Percentiles rank a stretch among this genome's conserved stretches.
Evolutionary conservation across 1,140 invertebrate species (phyloP).

Genomic region (Nylanderia fulva): DNA sequence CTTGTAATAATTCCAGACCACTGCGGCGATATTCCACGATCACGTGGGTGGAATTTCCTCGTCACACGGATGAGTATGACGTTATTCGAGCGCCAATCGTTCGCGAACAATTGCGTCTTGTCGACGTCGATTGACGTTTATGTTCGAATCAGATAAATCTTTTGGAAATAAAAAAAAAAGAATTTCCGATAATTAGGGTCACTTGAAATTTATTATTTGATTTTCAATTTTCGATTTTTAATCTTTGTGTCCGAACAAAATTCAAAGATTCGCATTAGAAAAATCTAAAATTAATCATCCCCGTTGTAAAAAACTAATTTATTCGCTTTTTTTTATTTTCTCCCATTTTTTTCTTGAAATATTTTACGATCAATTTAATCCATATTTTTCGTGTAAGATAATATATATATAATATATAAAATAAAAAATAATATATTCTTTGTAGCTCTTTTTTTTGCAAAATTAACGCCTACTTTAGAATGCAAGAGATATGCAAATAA

Average conservation of each 20-base stretch:
- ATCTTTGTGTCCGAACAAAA: neutral
- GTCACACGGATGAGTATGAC: slow-evolving; percentile 44
- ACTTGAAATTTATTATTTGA: neutral
- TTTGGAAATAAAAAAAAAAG: neutral
- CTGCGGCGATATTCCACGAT: slow-evolving; percentile 14
- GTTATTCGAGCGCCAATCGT: neutral
- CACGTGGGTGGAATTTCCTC: slow-evolving; percentile 27
- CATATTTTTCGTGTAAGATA: too few species aligned
- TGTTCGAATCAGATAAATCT: neutral
- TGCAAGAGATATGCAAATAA: too few species aligned
- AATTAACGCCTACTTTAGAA: too few species aligned
- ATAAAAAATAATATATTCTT: too few species aligned
- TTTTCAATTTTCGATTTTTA: neutral
- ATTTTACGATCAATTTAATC: neutral
- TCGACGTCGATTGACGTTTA: slow-evolving; percentile 10
- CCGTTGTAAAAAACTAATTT: too few species aligned
- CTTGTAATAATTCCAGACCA: slow-evolving; percentile 32
- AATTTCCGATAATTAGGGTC: neutral
- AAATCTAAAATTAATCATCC: too few species aligned
- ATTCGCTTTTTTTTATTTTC: too few species aligned
- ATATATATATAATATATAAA: too few species aligned
- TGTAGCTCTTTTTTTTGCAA: too few species aligned
- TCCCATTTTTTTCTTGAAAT: neutral
- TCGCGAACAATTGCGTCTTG: neutral
- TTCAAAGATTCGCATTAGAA: too few species aligned